Percentiles rank a stretch among this genome's conserved stretches.
These are phyloP conservation scores for Rhopalosiphum padi DNA, from an alignment of 1,140 invertebrate genomes.

Conservation along the genomic window DNA sequence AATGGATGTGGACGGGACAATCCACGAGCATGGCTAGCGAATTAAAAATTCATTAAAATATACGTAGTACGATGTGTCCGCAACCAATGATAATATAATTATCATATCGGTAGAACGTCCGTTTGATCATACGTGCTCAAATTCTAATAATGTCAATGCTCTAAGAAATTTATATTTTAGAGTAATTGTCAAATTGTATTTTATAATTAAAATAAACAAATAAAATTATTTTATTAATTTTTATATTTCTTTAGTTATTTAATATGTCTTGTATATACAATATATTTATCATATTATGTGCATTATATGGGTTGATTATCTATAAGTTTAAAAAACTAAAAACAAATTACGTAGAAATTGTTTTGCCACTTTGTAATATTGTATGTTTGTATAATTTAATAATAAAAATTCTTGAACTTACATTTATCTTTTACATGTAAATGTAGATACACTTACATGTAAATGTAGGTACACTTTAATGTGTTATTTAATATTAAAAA, in stretches of 20 bases:
- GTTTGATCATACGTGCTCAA: no score
- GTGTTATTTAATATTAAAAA: neutral
- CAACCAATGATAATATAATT: neutral
- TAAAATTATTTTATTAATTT: neutral
- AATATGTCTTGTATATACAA: neutral
- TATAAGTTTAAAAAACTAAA: neutral
- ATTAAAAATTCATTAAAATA: neutral
- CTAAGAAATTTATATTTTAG: no score
- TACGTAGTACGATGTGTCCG: neutral
- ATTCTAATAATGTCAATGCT: no score
- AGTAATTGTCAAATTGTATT: no score
- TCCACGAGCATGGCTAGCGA: neutral
- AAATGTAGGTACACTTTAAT: neutral
- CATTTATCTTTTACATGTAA: neutral
- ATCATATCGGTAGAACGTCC: no score
- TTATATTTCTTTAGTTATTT: neutral
- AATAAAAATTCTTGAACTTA: neutral
- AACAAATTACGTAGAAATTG: neutral
- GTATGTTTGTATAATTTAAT: neutral
- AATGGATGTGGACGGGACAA: neutral
- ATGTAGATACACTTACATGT: neutral
- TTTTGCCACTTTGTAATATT: neutral
- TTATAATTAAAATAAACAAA: no score
- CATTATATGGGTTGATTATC: neutral
- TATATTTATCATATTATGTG: neutral